These are phyloP conservation scores for Catamblyrhynchus diadema DNA, from an alignment of 2,797 vertebrate species.

Conservation along the genomic window DNA sequence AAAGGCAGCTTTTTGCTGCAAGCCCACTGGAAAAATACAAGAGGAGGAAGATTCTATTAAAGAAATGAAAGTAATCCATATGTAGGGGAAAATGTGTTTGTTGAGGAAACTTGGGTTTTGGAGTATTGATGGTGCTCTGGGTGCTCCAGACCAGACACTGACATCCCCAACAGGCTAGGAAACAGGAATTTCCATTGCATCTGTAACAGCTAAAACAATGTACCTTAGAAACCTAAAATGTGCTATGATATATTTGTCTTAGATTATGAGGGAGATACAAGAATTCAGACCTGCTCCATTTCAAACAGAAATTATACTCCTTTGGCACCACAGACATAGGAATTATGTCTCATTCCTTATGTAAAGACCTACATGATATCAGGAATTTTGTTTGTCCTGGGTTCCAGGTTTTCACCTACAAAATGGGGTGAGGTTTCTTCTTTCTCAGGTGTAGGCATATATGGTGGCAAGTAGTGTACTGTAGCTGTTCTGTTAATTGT, in stretches of 20 bases:
- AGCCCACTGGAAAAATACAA: neutral
- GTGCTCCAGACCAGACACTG: neutral
- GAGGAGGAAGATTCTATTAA: neutral
- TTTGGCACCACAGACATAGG: neutral
- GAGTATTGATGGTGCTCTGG: neutral
- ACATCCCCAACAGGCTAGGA: neutral
- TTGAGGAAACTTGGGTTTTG: neutral
- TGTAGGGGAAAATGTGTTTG: neutral
- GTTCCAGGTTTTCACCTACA: neutral
- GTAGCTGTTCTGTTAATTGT: neutral
- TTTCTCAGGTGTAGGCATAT: neutral
- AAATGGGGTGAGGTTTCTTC: neutral
- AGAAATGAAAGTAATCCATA: neutral
- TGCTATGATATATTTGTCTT: neutral
- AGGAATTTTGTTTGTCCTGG: neutral
- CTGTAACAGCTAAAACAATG: neutral
- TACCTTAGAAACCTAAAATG: neutral
- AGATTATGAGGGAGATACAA: neutral
- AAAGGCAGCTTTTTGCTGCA: neutral
- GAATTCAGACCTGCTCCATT: neutral
- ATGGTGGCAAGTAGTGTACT: neutral
- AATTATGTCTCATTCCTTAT: accelerated
- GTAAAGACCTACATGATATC: neutral
- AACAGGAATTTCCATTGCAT: neutral
- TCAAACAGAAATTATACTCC: neutral